A percentile compares a stretch with the other conserved stretches of the same genome.
These are phyloP conservation scores for Parauchenoglanis punctatus DNA, from an alignment of 2,797 vertebrate species.

Conservation along the genomic window DNA sequence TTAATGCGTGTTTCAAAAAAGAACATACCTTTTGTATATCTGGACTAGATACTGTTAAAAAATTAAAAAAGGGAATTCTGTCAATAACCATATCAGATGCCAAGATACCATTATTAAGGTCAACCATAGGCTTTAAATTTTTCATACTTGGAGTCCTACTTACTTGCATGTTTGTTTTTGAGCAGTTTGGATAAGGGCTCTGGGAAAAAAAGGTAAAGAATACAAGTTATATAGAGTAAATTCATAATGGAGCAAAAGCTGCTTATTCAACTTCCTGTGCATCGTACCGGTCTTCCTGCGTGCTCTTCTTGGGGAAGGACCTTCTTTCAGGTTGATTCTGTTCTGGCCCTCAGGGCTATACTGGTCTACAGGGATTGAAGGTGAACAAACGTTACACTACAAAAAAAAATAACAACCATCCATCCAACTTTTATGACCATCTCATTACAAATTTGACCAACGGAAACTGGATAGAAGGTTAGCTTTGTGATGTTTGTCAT, in stretches of 20 bases:
- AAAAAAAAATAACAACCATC: not conserved
- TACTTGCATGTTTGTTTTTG: conserved; percentile 90
- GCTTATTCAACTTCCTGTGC: not conserved
- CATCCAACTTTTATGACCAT: not conserved
- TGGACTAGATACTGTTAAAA: conserved; percentile 72
- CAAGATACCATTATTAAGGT: not conserved
- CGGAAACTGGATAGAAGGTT: not conserved
- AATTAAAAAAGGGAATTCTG: not conserved
- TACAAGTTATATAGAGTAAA: not conserved
- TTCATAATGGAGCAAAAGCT: not conserved
- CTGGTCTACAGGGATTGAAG: conserved; percentile 75
- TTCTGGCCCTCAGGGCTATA: conserved; percentile 84
- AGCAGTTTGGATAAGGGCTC: conserved; percentile 90
- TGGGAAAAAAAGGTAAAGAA: conserved; percentile 60
- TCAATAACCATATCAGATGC: not conserved
- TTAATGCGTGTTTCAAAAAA: not conserved
- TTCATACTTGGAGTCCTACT: conserved; percentile 59
- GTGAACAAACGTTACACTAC: not conserved
- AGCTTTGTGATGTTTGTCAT: not conserved
- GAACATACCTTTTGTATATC: conserved; percentile 78
- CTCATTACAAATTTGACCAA: not conserved
- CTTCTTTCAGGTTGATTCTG: conserved; percentile 83
- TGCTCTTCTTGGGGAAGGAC: conserved; percentile 80
- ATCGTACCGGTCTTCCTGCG: conserved; percentile 89
- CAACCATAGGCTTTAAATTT: not conserved